Evolutionary conservation across 2,797 vertebrate genomes (phyloP).

Genomic region (Propithecus perrieri): DNA sequence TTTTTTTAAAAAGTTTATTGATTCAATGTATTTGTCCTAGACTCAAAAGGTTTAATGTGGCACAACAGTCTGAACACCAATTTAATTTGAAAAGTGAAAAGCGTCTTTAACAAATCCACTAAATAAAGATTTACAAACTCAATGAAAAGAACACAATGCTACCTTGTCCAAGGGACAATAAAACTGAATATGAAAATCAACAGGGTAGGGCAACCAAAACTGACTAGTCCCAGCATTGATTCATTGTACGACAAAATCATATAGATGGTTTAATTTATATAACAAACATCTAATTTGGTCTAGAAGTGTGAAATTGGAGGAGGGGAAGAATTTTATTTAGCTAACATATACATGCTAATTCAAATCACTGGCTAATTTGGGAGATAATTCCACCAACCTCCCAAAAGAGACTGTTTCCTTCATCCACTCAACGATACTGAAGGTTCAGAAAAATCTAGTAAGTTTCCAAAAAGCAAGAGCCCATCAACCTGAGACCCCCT

Average conservation of each 20-base stretch:
- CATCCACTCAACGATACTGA: not conserved
- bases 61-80: not conserved
- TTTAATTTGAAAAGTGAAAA: constrained; percentile 23
- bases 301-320: not conserved
- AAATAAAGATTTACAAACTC: not conserved
- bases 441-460: not conserved
- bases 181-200: not conserved
- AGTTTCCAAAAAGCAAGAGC: not conserved
- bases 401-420: not conserved
- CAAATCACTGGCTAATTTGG: not conserved
- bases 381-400: not conserved
- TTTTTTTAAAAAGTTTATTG: not conserved
- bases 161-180: not conserved
- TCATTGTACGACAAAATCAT: not conserved
- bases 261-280: not conserved
- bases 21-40: not conserved
- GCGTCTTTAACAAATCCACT: not conserved
- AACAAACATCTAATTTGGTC: not conserved
- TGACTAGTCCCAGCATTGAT: not conserved
- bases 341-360: not conserved
- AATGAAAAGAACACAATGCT: not conserved
- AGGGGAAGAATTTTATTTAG: not conserved
- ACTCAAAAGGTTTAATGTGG: not conserved
- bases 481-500: not conserved
- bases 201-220: not conserved